Percentiles rank a stretch among this genome's conserved stretches.
Evolutionary conservation across 2,797 vertebrate species (phyloP).

Genomic region (Aulostomus chinensis): DNA sequence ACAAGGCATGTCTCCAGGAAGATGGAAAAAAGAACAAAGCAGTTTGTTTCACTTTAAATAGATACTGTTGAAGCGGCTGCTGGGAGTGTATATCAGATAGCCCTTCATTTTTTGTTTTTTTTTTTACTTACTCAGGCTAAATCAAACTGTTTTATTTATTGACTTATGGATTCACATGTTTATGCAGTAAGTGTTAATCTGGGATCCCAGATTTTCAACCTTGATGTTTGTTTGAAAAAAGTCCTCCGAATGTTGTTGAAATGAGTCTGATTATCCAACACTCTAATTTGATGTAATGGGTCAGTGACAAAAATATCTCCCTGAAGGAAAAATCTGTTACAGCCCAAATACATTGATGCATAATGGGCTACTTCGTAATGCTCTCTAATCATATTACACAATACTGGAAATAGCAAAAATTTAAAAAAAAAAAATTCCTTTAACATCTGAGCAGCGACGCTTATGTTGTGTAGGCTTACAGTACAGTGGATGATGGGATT

Average conservation of each 20-base stretch:
- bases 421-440: neutral
- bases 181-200: too few species aligned
- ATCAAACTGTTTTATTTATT: too few species aligned
- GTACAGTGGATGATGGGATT: constrained; percentile 24
- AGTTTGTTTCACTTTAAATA: constrained; percentile 33
- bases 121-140: too few species aligned
- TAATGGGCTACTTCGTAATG: constrained; percentile 13
- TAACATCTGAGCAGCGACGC: constrained; percentile 3
- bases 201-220: neutral
- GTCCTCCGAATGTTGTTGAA: neutral
- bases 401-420: constrained; percentile 18
- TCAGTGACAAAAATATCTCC: constrained; percentile 16
- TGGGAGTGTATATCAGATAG: neutral
- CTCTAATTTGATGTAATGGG: constrained; percentile 6
- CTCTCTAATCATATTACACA: constrained; percentile 14
- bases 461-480: constrained; percentile 1
- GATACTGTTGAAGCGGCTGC: constrained; percentile 25
- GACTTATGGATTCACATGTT: too few species aligned
- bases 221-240: neutral
- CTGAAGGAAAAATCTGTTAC: constrained; percentile 12
- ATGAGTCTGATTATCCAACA: neutral
- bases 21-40: neutral
- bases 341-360: neutral
- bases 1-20: constrained; percentile 32
- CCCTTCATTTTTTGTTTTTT: too few species aligned